Conservation (phyloP, 2,113 vertebrate genomes). For the Mastomys natalensis region DNA sequence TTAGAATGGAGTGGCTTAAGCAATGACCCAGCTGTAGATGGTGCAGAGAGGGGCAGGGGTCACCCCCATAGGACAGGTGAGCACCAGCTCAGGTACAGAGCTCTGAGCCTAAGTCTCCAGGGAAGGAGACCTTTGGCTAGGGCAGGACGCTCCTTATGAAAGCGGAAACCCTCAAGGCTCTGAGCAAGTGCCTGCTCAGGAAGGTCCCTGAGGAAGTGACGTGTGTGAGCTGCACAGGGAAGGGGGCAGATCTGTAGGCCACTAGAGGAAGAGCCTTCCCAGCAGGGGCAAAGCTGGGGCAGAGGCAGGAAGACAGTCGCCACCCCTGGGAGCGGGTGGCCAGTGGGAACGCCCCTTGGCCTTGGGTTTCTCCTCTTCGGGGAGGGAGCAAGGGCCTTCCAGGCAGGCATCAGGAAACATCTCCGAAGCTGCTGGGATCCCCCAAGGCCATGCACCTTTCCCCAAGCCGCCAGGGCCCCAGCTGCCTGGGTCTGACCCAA, state of each 20-base stretch:
- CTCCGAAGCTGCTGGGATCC: background rate
- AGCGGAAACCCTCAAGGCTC: slow-evolving; percentile 34
- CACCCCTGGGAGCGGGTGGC: background rate
- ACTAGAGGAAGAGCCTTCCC: slow-evolving; percentile 2
- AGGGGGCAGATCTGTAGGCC: background rate
- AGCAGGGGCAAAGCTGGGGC: slow-evolving; percentile 15
- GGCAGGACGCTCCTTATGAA: background rate
- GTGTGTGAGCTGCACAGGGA: background rate
- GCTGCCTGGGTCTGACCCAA: background rate
- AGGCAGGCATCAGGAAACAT: background rate
- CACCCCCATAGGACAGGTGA: accelerated
- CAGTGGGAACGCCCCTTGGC: background rate
- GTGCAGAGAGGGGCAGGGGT: background rate
- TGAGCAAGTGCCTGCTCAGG: background rate
- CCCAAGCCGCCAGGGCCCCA: background rate
- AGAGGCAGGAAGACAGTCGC: slow-evolving; percentile 57
- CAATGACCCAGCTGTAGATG: background rate
- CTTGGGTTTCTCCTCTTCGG: background rate
- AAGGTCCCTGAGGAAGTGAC: slow-evolving; percentile 72
- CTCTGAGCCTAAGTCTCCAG: background rate
- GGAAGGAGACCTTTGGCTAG: background rate
- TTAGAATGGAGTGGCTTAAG: background rate
- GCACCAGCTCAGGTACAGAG: background rate
- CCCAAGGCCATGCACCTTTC: background rate
- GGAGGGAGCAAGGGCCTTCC: background rate